A percentile compares a stretch with the other conserved stretches of the same genome.
Evolutionary conservation across 2,113 vertebrate species (phyloP).

Genomic region (Dasyprocta punctata): DNA sequence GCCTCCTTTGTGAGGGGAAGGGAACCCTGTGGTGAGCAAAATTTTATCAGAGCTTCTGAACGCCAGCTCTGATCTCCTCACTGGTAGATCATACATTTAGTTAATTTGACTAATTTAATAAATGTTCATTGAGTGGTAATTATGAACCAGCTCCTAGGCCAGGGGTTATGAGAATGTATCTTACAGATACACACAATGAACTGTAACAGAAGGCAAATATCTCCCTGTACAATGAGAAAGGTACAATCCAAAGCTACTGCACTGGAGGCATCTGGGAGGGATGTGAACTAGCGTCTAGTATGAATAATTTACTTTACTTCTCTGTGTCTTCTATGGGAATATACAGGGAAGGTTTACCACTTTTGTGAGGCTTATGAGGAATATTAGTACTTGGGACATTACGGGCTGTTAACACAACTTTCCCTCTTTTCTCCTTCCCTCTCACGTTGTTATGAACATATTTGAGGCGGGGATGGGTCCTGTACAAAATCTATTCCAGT

Average conservation of each 20-base stretch:
- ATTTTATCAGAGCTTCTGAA: neutral
- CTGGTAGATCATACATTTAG: neutral
- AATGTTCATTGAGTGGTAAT: neutral
- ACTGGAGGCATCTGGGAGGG: neutral
- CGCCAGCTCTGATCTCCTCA: neutral
- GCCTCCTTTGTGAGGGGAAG: neutral
- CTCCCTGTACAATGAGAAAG: neutral
- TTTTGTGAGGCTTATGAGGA: neutral
- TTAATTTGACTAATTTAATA: slow-evolving; percentile 28
- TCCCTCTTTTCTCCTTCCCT: neutral
- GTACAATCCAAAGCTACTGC: neutral
- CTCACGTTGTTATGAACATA: neutral
- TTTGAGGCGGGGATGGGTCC: neutral
- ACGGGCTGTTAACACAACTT: neutral
- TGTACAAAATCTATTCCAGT: neutral
- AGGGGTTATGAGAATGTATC: neutral
- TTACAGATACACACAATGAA: neutral
- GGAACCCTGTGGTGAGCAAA: neutral
- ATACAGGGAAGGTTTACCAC: neutral
- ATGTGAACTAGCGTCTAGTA: neutral
- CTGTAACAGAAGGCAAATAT: neutral
- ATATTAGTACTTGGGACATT: neutral
- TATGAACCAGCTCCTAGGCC: neutral
- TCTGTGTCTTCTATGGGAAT: neutral
- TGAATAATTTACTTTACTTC: neutral